Evolutionary conservation across 1,140 invertebrate species (phyloP).

Genomic region (Megathymus violae): DNA sequence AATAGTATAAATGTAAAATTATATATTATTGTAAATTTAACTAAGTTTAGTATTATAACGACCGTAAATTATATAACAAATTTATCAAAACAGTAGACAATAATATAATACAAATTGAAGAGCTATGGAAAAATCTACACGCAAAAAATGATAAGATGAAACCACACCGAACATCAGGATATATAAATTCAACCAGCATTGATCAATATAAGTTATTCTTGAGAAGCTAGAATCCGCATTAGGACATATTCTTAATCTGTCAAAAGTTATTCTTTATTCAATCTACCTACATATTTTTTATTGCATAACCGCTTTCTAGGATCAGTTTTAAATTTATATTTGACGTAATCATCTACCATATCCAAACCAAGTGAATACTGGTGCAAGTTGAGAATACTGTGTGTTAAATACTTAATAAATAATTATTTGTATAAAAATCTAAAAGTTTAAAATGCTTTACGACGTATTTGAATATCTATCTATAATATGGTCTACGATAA

Average conservation of each 20-base stretch:
- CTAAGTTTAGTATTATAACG: background rate
- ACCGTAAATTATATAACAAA: no score
- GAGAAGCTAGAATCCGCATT: slow-evolving; percentile 25
- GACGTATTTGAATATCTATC: background rate
- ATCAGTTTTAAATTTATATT: no score
- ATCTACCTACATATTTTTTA: slow-evolving; percentile 24
- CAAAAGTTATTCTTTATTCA: background rate
- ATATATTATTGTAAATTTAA: no score
- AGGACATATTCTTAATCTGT: slow-evolving; percentile 15
- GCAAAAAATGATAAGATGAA: slow-evolving; percentile 30
- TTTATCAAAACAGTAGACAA: no score
- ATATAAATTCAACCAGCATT: slow-evolving; percentile 28
- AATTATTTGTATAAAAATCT: background rate
- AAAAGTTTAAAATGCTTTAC: slow-evolving; percentile 16
- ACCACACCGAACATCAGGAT: slow-evolving; percentile 15
- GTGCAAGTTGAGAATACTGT: no score
- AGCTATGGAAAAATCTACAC: slow-evolving; percentile 19
- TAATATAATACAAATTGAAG: background rate
- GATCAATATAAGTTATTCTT: slow-evolving; percentile 24
- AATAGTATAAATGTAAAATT: no score
- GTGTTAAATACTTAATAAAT: background rate
- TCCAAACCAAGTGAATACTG: no score
- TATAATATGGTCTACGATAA: background rate
- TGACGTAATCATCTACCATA: no score
- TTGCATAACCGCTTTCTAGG: slow-evolving; percentile 8